phyloP scores from a whole-genome alignment of 1,140 invertebrate genomes.

The Drosophila carrolli region DNA sequence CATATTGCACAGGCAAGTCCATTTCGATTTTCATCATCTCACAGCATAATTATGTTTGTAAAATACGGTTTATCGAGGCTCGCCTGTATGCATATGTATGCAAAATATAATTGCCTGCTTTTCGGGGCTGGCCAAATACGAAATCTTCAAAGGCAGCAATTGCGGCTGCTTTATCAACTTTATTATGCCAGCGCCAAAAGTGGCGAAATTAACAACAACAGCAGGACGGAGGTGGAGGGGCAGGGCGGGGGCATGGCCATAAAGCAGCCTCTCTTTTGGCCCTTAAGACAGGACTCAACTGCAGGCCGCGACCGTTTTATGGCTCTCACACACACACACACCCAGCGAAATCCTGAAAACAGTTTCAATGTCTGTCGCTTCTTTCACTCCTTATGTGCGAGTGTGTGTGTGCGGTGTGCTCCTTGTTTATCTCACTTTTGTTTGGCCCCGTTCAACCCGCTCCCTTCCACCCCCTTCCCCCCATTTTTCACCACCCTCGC shows the following conservation, averaged over 20 bases:
- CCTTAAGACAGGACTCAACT: slow-evolving; percentile 36
- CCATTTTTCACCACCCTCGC: neutral
- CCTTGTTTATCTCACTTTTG: slow-evolving; percentile 65
- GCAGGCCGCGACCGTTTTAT: slow-evolving; percentile 52
- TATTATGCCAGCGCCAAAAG: slow-evolving; percentile 73
- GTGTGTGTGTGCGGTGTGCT: slow-evolving; percentile 7
- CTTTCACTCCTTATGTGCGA: neutral
- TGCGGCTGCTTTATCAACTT: slow-evolving; percentile 67
- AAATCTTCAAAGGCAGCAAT: slow-evolving; percentile 55
- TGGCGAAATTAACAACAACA: slow-evolving; percentile 71
- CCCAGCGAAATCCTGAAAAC: slow-evolving; percentile 25
- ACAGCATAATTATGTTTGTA: neutral
- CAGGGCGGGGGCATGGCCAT: slow-evolving; percentile 15
- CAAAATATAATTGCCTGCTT: slow-evolving; percentile 67
- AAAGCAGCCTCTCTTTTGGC: slow-evolving; percentile 24
- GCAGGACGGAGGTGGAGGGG: neutral
- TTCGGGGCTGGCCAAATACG: slow-evolving; percentile 29
- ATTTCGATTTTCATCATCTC: neutral
- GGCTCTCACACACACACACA: slow-evolving; percentile 6
- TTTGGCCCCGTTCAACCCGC: slow-evolving; percentile 48
- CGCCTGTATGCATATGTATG: slow-evolving; percentile 1
- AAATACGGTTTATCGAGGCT: neutral
- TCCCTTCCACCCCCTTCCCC: neutral
- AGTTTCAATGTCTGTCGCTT: slow-evolving; percentile 64
- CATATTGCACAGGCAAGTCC: neutral